phyloP scores from a whole-genome alignment of 2,888 invertebrate species.

The Melitaea athalia region DNA sequence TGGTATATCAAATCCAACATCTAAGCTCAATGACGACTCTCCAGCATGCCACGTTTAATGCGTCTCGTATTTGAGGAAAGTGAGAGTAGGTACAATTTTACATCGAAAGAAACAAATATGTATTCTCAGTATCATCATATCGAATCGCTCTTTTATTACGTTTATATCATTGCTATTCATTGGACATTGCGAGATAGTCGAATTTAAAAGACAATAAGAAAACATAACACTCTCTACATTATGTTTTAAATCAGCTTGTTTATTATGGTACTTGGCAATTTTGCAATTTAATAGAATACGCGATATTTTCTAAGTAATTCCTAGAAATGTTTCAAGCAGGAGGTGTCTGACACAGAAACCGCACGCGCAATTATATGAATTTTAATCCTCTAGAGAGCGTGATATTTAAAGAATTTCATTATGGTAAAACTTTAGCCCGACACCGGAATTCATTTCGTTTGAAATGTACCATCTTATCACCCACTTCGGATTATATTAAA shows the following conservation, averaged over 20 bases:
- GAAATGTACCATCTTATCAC: slow-evolving; percentile 60
- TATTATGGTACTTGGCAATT: neutral
- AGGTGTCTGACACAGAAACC: slow-evolving; percentile 40
- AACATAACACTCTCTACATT: neutral
- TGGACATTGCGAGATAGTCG: neutral
- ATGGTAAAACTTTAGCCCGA: slow-evolving; percentile 66
- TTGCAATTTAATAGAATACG: neutral
- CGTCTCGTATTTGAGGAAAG: neutral
- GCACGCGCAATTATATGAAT: slow-evolving; percentile 67
- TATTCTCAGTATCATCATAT: neutral
- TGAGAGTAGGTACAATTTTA: slow-evolving; percentile 1
- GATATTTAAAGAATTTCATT: slow-evolving; percentile 80
- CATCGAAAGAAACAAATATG: neutral
- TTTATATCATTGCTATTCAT: neutral
- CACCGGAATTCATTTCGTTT: slow-evolving; percentile 69
- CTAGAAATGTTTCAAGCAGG: neutral
- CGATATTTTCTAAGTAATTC: neutral
- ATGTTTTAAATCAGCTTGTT: neutral
- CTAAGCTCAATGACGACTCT: neutral
- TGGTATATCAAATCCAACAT: neutral
- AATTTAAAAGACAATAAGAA: neutral
- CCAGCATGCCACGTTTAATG: neutral
- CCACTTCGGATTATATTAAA: slow-evolving; percentile 65
- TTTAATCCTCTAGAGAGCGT: slow-evolving; percentile 65
- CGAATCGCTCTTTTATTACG: neutral